phyloP scores from a whole-genome alignment of 37 sponge, comb jelly and placozoan genomes.

The Axinella damicornis region DNA sequence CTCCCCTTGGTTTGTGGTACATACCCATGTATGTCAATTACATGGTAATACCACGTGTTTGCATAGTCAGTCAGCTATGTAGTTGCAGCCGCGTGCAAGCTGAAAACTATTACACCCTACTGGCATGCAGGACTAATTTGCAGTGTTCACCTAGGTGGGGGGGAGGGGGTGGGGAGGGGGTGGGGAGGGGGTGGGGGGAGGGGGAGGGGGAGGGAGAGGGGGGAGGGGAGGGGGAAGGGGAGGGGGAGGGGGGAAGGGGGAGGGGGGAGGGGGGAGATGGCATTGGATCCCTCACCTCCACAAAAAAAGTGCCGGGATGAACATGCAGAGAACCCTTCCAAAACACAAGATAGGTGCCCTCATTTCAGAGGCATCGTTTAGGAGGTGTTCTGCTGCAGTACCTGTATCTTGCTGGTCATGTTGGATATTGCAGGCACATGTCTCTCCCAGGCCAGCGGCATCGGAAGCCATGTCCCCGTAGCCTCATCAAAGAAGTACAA shows the following conservation, averaged over 20 bases:
- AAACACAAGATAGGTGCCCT: neutral
- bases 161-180: too few relatives aligned
- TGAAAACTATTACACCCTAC: too few relatives aligned
- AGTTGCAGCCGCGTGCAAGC: too few relatives aligned
- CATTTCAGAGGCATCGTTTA: neutral
- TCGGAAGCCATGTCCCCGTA: slow-evolving; percentile 65
- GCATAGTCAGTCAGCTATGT: too few relatives aligned
- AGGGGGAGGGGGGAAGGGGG: too few relatives aligned
- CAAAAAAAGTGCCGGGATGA: neutral
- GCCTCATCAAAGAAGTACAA: slow-evolving; percentile 78
- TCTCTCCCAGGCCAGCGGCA: slow-evolving; percentile 87
- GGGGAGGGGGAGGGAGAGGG: neutral
- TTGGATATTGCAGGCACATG: slow-evolving; percentile 63
- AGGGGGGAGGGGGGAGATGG: neutral
- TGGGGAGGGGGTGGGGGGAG: too few relatives aligned
- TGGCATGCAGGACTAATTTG: too few relatives aligned
- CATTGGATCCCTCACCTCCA: too few relatives aligned
- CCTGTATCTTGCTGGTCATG: slow-evolving; percentile 66
- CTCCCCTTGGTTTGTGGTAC: too few relatives aligned
- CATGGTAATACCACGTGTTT: too few relatives aligned
- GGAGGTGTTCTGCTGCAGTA: neutral
- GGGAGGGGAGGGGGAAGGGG: neutral
- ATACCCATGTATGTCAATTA: too few relatives aligned
- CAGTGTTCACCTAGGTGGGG: too few relatives aligned
- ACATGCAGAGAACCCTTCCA: neutral